Conservation (phyloP, 2,888 invertebrate species). For the Marronus borbonicus region DNA sequence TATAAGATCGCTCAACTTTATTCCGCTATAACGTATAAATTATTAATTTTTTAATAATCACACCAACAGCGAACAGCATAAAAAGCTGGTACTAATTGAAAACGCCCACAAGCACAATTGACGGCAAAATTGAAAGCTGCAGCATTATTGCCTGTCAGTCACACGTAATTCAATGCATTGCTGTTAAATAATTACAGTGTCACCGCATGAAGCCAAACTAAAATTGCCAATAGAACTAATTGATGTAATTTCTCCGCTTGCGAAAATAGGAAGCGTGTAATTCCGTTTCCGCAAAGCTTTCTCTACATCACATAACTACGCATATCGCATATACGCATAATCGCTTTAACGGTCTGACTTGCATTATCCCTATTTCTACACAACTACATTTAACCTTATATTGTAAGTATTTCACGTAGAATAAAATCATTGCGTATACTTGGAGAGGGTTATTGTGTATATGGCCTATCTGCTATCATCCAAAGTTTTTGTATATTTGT, state of each 20-base stretch:
- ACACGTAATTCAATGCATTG: conserved; percentile 19
- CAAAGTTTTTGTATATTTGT: too few relatives aligned
- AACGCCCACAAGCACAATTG: not conserved
- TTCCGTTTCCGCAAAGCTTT: not conserved
- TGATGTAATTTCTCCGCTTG: conserved; percentile 9
- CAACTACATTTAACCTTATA: too few relatives aligned
- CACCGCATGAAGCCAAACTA: conserved; percentile 16
- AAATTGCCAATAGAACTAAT: conserved; percentile 20
- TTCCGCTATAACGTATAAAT: not conserved
- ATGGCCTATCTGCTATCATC: too few relatives aligned
- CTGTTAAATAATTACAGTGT: conserved; percentile 17
- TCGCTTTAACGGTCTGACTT: too few relatives aligned
- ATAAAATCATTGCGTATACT: too few relatives aligned
- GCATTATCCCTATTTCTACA: too few relatives aligned
- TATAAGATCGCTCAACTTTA: too few relatives aligned
- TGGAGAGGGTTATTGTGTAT: too few relatives aligned
- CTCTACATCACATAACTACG: not conserved
- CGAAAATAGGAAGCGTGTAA: conserved; percentile 10
- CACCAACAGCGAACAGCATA: not conserved
- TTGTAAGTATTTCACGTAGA: too few relatives aligned
- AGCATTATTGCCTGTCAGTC: conserved; percentile 20
- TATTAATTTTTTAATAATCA: not conserved
- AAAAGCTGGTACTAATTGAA: conserved; percentile 4
- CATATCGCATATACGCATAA: too few relatives aligned
- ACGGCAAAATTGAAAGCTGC: conserved; percentile 13